Evolutionary conservation across 35 echinoderm and acorn worm genomes (phyloP), one percentile per base, ranked within the genome.

Genomic region (Apostichopus japonicus): DNA sequence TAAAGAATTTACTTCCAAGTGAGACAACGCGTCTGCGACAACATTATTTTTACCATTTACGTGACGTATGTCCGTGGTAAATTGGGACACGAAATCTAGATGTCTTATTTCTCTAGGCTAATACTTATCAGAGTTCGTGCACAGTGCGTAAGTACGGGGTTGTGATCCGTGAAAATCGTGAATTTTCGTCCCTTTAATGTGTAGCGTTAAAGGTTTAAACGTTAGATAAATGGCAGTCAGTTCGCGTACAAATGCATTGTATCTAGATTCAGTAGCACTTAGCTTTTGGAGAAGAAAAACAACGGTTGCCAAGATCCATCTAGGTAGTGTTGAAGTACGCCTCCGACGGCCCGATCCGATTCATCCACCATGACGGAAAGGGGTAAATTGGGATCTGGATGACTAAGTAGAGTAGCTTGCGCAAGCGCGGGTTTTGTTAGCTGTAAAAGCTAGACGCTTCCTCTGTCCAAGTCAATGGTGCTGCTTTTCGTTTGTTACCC

Each of bases 281-380:
- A 94, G 78, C 24, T 77, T 53, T 6, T 92, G 1, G 84, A 94
- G 53, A 90, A 94, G 62, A 94, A 94, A 19, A 86, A 21, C 7
- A 90, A 27, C 7, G 93, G 93, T 80, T 90, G 86, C 80, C 89
- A 86, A 55, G 7, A 6, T 1, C 90, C 51, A 23, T 80, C 57
- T 17, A 56, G 21, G 14, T 56, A 24, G 13, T 88, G 88, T 91
- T 94, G 93, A 17, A 90, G 79, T n/a, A n/a, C n/a, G n/a, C n/a
- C 79, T 13, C 89, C 86, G n/a, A 94, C 55, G 1, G 24, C 86
- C 9, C 53, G 14, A 79, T 79, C 86, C 33, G 87, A 94, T 88
- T 24, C 84, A 67, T 89, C 87, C 6, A 86, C 81, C 62, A 86
- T 86, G 4, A 91, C 53, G 4, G 15, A 62, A 23, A 86, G 54